Evolutionary conservation across 1,140 invertebrate genomes (phyloP), one percentile per base, ranked within the genome.

Genomic region (Araneus ventricosus): DNA sequence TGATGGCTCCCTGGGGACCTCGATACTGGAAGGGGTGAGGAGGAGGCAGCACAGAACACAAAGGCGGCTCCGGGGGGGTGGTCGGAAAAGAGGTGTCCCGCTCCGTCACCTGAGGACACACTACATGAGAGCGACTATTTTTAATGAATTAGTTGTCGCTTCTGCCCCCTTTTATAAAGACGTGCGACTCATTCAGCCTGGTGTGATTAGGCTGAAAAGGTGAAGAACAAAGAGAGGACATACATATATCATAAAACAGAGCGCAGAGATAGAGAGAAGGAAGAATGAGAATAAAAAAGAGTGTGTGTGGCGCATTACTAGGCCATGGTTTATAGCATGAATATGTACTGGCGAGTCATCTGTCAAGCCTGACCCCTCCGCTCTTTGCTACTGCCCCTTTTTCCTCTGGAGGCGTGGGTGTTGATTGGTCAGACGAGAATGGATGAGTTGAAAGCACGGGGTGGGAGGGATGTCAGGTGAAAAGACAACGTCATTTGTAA

Each of bases 401-500:
- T 84, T 84, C 41, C 45, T 84, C 57, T 86, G 80, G 39, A 85
- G 90, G 80, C 90, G 80, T 92, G 90, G 82, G 80, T 75, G 80
- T 59, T 92, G 80, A 92, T 92, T 92, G 90, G 90, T 57, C 90
- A 86, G 80, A 86, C 90, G 89, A 90, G 89, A 79, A 90, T 90
- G 63, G 89, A 90, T 90, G 89, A 89, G 88, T 75, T 79, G 87
- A 75, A 89, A 85, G 84, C 41, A 85, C 37, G 52, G 84, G 41
- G 45, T 37, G 37, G 61, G 27, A 63, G 45, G 52, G 45, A 24
- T 92, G 90, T 92, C 90, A 92, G 79, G 80, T 82, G 39, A 57
- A 75, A 82, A 92, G 90, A 92, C 90, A 86, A 92, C 90, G 79
- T 92, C 90, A 92, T 92, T 92, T 92, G 90, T 92, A 92, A 92